Conservation (phyloP, 2,888 invertebrate genomes). For the Pheosia gnoma region DNA sequence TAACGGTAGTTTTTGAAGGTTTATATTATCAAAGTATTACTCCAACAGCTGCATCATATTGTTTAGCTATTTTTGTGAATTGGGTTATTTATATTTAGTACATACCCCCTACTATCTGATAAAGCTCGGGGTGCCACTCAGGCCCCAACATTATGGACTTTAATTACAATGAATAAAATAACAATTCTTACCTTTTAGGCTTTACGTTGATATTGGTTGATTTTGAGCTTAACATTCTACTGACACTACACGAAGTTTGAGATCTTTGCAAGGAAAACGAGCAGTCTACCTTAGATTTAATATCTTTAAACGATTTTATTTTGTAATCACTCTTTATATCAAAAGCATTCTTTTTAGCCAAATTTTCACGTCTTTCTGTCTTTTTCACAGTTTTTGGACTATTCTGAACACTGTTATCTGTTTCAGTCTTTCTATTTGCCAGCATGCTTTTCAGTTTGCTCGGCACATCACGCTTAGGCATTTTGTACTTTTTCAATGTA, state of each 20-base stretch:
- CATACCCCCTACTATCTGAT: too few relatives aligned
- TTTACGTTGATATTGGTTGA: constrained; percentile 71
- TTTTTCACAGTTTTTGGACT: constrained; percentile 85
- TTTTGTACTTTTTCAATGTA: constrained; percentile 88
- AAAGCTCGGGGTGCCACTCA: too few relatives aligned
- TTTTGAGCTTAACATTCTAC: constrained; percentile 76
- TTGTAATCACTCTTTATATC: constrained; percentile 91
- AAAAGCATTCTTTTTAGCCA: constrained; percentile 78
- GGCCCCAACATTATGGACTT: too few relatives aligned
- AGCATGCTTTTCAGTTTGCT: constrained; percentile 91
- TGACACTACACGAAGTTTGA: constrained; percentile 78
- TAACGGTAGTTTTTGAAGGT: too few relatives aligned
- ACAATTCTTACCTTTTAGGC: constrained; percentile 71
- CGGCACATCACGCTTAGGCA: constrained; percentile 90
- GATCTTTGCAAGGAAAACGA: constrained; percentile 78
- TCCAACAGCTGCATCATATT: too few relatives aligned
- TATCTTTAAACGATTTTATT: constrained; percentile 91
- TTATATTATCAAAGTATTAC: too few relatives aligned
- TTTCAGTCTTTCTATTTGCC: constrained; percentile 80
- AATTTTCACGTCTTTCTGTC: constrained; percentile 88
- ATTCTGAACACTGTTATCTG: constrained; percentile 82
- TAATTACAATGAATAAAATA: not conserved
- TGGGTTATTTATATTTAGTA: too few relatives aligned
- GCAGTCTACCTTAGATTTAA: constrained; percentile 92
- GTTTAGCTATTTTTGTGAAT: not conserved